Evolutionary conservation across 2,797 vertebrate genomes (phyloP), one percentile per base, ranked within the genome.

Genomic region (Labroides dimidiatus): DNA sequence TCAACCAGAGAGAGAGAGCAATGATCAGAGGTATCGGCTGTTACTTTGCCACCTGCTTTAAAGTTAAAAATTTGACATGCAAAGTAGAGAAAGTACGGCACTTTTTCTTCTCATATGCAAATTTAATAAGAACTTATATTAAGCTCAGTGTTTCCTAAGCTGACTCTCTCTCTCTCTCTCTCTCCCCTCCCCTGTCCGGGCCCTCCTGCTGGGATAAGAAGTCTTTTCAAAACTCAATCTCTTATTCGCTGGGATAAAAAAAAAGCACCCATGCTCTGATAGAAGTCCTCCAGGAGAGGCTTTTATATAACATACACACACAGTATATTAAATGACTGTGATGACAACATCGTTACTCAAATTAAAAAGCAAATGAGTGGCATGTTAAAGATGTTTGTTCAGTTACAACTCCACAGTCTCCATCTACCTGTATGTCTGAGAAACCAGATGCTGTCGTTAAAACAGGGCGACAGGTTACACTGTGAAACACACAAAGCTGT

Each of bases 71-170:
- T 51, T 57, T 73, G 64, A 48, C 17, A 68, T 41, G 21, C 47
- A 55, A 78, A 72, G 61, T 4, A 21, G 12, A 19, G 42, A 75
- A 77, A 60, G 50, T 39, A 61, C 24, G 59, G 13, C 11, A 20
- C 45, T 69, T 68, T 50, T 43, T 37, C 36, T 20, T 73, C 54
- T 49, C 30, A 64, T 52, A 81, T 84, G 83, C 57, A 90, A 85
- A 89, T 86, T 50, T 76, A 72, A 72, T 68, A 72, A 47, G 62
- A 71, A 71, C n/a, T 81, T 27, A 52, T 62, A 69, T 79, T 80
- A 72, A 82, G 78, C 64, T 68, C 47, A n/a, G 63, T n/a, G 43
- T 74, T 81, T 47, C 72, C 58, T 74, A 52, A 62, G 70, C 59
- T 10, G 33, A 27, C 52, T 73, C 6, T 33, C 52, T 24, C 66